Evolutionary conservation across 2,113 vertebrate species (phyloP).

Genomic region (Genyomyrus donnyi): DNA sequence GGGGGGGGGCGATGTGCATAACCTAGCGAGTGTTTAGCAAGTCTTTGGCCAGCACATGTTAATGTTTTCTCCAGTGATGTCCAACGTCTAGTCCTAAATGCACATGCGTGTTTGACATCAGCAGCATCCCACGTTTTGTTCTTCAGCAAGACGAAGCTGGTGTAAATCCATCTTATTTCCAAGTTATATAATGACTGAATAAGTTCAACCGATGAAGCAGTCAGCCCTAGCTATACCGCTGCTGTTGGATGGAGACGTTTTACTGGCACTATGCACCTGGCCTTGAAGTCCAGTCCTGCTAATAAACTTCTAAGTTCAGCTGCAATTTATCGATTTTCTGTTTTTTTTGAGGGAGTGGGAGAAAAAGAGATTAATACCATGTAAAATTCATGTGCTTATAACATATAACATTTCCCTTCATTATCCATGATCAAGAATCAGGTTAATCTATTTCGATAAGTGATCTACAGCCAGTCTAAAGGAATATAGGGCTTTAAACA

Average conservation of each 20-base stretch:
- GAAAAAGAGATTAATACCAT: background rate
- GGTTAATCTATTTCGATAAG: background rate
- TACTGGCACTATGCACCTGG: background rate
- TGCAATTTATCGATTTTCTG: background rate
- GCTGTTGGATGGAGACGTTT: background rate
- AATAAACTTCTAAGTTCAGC: background rate
- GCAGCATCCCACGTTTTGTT: background rate
- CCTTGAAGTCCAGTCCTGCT: background rate
- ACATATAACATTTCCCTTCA: background rate
- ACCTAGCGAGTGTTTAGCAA: constrained; percentile 44
- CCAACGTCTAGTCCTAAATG: background rate
- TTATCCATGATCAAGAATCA: background rate
- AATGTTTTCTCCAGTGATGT: background rate
- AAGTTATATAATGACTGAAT: background rate
- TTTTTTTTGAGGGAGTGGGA: background rate
- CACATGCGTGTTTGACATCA: background rate
- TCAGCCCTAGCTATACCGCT: background rate
- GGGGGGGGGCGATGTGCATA: constrained; percentile 44
- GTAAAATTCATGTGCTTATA: background rate
- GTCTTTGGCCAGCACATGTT: background rate
- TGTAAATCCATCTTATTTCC: background rate
- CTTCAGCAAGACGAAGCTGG: background rate
- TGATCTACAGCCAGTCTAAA: background rate
- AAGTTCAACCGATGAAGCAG: background rate
- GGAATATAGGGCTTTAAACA: background rate